These are phyloP conservation scores for Dynastes grantii DNA, from an alignment of 2,888 invertebrate species.

Conservation along the genomic window DNA sequence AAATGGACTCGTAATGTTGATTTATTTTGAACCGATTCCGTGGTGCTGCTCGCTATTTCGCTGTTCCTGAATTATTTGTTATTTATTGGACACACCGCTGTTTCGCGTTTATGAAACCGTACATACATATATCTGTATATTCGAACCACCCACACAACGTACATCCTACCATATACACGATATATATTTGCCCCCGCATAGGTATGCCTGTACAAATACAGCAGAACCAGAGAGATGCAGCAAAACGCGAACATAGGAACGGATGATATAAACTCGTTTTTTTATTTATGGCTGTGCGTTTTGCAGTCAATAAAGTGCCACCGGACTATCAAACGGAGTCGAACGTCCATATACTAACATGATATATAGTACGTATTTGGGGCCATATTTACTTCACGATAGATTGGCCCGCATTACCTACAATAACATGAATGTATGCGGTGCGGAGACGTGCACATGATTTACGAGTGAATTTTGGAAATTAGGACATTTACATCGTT, in stretches of 20 bases:
- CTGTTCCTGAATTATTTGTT: conserved; percentile 31
- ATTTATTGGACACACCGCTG: conserved; percentile 22
- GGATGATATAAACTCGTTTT: conserved; percentile 1
- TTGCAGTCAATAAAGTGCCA: conserved; percentile 31
- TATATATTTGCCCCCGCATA: too few relatives aligned
- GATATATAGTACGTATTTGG: conserved; percentile 3
- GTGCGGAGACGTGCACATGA: too few relatives aligned
- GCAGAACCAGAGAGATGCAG: neutral
- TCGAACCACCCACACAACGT: neutral
- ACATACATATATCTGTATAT: neutral
- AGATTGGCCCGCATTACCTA: neutral
- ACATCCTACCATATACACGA: too few relatives aligned
- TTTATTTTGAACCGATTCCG: conserved; percentile 26
- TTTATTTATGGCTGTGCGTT: conserved; percentile 27
- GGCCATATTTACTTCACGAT: neutral
- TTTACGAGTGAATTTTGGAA: too few relatives aligned
- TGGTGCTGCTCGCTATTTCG: conserved; percentile 18
- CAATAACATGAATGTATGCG: neutral
- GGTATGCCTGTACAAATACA: too few relatives aligned
- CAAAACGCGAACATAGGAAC: neutral
- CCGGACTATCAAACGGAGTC: conserved; percentile 7
- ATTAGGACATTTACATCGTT: too few relatives aligned
- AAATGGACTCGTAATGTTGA: conserved; percentile 22
- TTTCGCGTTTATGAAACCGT: conserved; percentile 13
- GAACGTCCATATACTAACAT: neutral